These are phyloP conservation scores for Nerophis lumbriciformis DNA, from an alignment of 2,113 vertebrate species.

Conservation along the genomic window DNA sequence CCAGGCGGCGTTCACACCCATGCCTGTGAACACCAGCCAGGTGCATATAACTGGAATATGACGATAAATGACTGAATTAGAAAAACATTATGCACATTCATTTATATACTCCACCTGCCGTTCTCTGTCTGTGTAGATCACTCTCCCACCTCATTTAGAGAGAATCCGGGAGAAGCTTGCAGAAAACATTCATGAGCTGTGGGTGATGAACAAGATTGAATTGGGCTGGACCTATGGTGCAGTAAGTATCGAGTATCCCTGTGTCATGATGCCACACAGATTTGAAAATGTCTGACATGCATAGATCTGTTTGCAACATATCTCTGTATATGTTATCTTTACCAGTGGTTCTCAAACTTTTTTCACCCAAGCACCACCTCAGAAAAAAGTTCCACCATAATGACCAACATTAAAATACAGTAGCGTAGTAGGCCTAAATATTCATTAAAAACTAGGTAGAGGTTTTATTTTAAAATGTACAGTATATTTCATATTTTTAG, in stretches of 20 bases:
- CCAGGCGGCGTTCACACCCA: slow-evolving; percentile 90
- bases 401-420: no score
- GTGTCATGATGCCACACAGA: background rate
- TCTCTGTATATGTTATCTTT: no score
- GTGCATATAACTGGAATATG: slow-evolving; percentile 44
- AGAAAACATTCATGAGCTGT: slow-evolving; percentile 95
- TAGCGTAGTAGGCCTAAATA: no score
- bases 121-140: slow-evolving; percentile 71
- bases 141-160: slow-evolving; percentile 87
- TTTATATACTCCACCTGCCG: background rate
- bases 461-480: no score
- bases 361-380: no score
- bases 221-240: slow-evolving; percentile 92
- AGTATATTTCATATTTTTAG: no score
- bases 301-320: no score
- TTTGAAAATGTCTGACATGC: background rate
- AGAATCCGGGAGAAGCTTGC: slow-evolving; percentile 91
- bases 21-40: slow-evolving; percentile 91
- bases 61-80: background rate
- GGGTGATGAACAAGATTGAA: slow-evolving; percentile 98
- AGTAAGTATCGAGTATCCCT: slow-evolving; percentile 64
- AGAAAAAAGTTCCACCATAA: no score
- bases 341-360: no score
- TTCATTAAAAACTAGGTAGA: no score
- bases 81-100: background rate